Evolutionary conservation across 1,140 invertebrate genomes (phyloP).

Genomic region (Drosophila tsacasi): DNA sequence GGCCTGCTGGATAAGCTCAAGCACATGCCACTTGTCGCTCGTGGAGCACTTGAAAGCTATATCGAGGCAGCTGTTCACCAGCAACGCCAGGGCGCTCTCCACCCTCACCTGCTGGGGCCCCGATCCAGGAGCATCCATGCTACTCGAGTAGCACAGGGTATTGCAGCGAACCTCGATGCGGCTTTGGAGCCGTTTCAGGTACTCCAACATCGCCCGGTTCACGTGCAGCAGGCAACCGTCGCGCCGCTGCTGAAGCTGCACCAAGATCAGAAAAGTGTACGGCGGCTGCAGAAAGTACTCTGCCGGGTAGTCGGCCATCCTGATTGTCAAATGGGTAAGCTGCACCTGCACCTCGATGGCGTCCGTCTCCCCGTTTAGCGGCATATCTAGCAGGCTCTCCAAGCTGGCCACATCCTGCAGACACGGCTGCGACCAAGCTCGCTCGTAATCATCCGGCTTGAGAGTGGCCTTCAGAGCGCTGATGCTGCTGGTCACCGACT

Average conservation of each 20-base stretch:
- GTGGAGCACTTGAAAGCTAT: background rate
- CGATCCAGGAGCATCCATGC: background rate
- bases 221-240: constrained; percentile 23
- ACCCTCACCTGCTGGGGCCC: constrained; percentile 37
- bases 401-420: constrained; percentile 57
- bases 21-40: constrained; percentile 42
- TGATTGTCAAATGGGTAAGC: constrained; percentile 55
- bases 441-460: constrained; percentile 50
- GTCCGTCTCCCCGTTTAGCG: constrained; percentile 27
- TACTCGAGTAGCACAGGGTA: constrained; percentile 6
- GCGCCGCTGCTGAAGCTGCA: constrained; percentile 49
- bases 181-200: constrained; percentile 36
- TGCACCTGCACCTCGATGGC: constrained; percentile 31
- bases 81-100: constrained; percentile 22
- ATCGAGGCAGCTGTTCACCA: constrained; percentile 31
- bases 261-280: constrained; percentile 55
- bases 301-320: constrained; percentile 71
- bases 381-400: constrained; percentile 47
- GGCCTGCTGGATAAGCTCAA: constrained; percentile 36
- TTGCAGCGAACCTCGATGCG: constrained; percentile 33
- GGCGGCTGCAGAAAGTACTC: constrained; percentile 77
- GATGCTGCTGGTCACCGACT: background rate
- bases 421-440: constrained; percentile 55
- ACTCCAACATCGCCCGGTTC: constrained; percentile 26
- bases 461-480: constrained; percentile 3